Percentiles rank a stretch among this genome's conserved stretches.
Evolutionary conservation across 2,888 invertebrate species (phyloP).

Genomic region (Anoncus sp.): DNA sequence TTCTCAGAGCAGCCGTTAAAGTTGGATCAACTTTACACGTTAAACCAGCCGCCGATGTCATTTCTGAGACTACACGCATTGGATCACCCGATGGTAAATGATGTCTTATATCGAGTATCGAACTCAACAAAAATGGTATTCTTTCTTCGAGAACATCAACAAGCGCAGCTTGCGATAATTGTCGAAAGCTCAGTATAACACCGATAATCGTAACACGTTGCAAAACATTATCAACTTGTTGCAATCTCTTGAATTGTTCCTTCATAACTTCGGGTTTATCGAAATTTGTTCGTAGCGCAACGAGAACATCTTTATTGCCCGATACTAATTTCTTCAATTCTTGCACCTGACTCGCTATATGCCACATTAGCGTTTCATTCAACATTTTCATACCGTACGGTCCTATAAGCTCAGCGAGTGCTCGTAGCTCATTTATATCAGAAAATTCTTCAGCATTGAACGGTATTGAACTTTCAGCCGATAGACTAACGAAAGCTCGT

Average conservation of each 20-base stretch:
- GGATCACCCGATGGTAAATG: conserved; percentile 96
- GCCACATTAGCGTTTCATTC: conserved; percentile 99
- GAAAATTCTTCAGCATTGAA: conserved; percentile 99
- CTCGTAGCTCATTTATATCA: conserved; percentile 96
- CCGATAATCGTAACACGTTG: conserved; percentile 99
- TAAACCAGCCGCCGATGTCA: conserved; percentile 98
- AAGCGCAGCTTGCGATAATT: conserved; percentile 96
- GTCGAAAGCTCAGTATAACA: conserved; percentile 97
- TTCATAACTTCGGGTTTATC: conserved; percentile 99
- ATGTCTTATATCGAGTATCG: conserved; percentile 97
- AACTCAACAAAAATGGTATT: conserved; percentile 97
- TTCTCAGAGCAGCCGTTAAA: conserved; percentile 94
- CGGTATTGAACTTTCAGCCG: conserved; percentile 95
- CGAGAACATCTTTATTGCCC: conserved; percentile 96
- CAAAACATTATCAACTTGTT: conserved; percentile 97
- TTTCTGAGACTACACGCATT: conserved; percentile 96
- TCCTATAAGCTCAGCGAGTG: conserved; percentile 98
- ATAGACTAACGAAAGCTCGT: conserved; percentile 97
- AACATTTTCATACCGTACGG: conserved; percentile 99
- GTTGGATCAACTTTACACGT: conserved; percentile 98
- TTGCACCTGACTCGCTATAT: conserved; percentile 98
- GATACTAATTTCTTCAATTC: conserved; percentile 97
- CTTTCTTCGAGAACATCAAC: conserved; percentile 96
- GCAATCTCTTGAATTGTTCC: conserved; percentile 95
- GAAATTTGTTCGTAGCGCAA: conserved; percentile 96